Evolutionary conservation across 2,113 vertebrate genomes (phyloP).

Genomic region (Pseudorectes ferrugineus): DNA sequence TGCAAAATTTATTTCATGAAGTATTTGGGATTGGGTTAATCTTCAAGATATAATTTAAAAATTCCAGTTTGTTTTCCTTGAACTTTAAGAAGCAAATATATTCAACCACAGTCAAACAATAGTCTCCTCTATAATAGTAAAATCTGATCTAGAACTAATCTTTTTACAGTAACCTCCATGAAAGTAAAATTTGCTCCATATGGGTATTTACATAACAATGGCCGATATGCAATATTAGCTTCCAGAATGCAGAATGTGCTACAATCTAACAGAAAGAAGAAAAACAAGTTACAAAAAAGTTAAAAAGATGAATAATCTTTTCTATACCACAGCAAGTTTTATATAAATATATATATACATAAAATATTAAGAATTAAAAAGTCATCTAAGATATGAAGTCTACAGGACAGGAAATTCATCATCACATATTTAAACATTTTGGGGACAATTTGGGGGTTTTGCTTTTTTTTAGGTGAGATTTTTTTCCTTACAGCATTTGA

Average conservation of each 20-base stretch:
- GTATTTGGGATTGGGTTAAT: background rate
- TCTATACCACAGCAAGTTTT: fast-evolving
- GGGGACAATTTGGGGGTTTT: fast-evolving
- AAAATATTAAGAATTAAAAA: background rate
- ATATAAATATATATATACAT: background rate
- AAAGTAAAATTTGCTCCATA: background rate
- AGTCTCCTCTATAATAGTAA: background rate
- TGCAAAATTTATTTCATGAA: background rate
- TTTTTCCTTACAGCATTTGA: background rate
- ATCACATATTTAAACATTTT: background rate
- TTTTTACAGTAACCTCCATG: background rate
- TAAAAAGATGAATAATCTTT: background rate
- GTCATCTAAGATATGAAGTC: background rate
- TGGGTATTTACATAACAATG: background rate
- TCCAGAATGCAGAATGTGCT: background rate
- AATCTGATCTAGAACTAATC: background rate
- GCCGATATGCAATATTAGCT: background rate
- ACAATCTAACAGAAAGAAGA: background rate
- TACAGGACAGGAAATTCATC: background rate
- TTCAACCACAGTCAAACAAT: background rate
- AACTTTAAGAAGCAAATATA: background rate
- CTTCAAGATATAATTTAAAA: background rate
- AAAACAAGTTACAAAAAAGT: background rate
- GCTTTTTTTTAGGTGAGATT: background rate
- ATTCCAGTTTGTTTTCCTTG: background rate